Percentiles rank a stretch among this genome's conserved stretches.
Evolutionary conservation across 1,140 invertebrate species (phyloP).

Genomic region (Chrysomallon squamiferum): DNA sequence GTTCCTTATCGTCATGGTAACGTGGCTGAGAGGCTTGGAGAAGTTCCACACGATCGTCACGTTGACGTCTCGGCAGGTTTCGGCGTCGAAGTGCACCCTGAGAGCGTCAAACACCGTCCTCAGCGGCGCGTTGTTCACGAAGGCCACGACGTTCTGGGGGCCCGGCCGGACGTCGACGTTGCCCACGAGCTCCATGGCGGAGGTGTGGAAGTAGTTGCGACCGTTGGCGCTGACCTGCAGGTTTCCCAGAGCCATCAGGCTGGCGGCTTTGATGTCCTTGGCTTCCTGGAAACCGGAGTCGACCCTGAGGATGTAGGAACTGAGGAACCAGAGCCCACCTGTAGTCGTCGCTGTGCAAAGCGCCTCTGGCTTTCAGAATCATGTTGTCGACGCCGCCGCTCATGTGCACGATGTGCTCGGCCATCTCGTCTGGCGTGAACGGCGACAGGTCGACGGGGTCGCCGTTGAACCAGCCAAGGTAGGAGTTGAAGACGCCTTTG

Average conservation of each 20-base stretch:
- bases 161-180: conserved; percentile 15
- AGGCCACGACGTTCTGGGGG: conserved; percentile 6
- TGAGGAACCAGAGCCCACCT: conserved; percentile 46
- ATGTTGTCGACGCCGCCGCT: conserved; percentile 35
- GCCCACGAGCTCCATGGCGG: conserved; percentile 38
- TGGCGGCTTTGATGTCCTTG: conserved; percentile 32
- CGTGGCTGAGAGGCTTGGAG: conserved; percentile 16
- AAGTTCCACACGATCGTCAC: conserved; percentile 31
- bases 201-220: conserved; percentile 46
- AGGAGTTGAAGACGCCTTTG: conserved; percentile 41
- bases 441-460: conserved; percentile 43
- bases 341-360: conserved; percentile 34
- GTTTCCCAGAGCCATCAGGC: conserved; percentile 34
- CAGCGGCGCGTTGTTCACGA: conserved; percentile 28
- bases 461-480: conserved; percentile 53
- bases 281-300: conserved; percentile 30
- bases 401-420: conserved; percentile 32
- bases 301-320: conserved; percentile 22
- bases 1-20: conserved; percentile 34
- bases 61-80: conserved; percentile 32
- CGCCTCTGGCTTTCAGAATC: conserved; percentile 25
- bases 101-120: conserved; percentile 24
- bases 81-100: conserved; percentile 11
- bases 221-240: conserved; percentile 45
- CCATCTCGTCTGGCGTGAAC: conserved; percentile 33